A percentile compares a stretch with the other conserved stretches of the same genome.
Conservation (phyloP, 1,140 invertebrate species). For the Meloidogyne chitwoodi region DNA sequence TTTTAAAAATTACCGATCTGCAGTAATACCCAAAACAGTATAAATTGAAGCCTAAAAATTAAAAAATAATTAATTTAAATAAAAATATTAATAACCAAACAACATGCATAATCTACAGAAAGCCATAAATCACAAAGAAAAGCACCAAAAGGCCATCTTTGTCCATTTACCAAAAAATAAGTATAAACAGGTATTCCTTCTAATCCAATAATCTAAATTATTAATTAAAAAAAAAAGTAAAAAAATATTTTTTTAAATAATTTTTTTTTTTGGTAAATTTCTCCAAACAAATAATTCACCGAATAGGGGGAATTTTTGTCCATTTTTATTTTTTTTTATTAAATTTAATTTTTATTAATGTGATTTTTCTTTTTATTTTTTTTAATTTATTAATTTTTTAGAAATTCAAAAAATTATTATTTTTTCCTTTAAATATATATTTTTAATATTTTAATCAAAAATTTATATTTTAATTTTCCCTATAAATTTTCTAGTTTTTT, state of each 20-base stretch:
- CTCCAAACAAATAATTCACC: no score
- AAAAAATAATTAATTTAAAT: conserved; percentile 56
- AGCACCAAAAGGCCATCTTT: conserved; percentile 88
- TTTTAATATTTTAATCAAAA: no score
- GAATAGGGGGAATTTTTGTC: no score
- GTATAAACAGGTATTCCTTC: conserved; percentile 71
- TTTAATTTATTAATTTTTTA: no score
- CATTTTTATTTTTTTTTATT: no score
- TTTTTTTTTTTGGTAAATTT: no score
- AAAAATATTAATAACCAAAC: background rate
- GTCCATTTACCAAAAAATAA: conserved; percentile 79
- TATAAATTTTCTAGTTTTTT: conserved; percentile 19
- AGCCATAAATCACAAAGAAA: conserved; percentile 96
- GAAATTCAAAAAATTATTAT: no score
- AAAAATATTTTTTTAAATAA: background rate
- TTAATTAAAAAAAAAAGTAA: background rate
- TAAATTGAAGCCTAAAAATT: conserved; percentile 98
- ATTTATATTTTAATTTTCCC: no score
- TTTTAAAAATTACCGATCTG: conserved; percentile 70
- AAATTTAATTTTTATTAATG: no score
- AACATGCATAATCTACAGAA: conserved; percentile 86
- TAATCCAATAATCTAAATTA: conserved; percentile 71
- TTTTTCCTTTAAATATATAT: no score
- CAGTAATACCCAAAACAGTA: conserved; percentile 94
- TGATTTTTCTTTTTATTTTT: no score